Evolutionary conservation across 2,888 invertebrate species (phyloP).

Genomic region (Epirrhoe alternata): DNA sequence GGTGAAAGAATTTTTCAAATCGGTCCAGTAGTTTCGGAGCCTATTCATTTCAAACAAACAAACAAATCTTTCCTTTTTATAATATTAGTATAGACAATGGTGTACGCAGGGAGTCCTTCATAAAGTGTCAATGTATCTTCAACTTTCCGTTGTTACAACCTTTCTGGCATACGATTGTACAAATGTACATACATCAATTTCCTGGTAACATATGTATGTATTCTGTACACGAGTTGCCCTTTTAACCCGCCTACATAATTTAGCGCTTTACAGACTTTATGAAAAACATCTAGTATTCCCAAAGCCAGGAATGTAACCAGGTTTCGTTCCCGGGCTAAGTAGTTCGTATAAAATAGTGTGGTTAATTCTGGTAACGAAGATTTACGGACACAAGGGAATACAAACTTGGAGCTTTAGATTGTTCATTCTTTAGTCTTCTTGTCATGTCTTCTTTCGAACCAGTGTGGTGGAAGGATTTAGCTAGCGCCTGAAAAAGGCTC

Average conservation of each 20-base stretch:
- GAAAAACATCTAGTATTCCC: slow-evolving; percentile 28
- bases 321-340: background rate
- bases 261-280: slow-evolving; percentile 27
- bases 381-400: background rate
- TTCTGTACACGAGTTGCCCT: slow-evolving; percentile 31
- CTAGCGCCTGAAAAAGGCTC: too few relatives aligned
- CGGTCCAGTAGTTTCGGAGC: too few relatives aligned
- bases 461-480: too few relatives aligned
- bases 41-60: too few relatives aligned
- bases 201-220: slow-evolving; percentile 11
- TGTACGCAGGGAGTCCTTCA: too few relatives aligned
- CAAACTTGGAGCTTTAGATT: too few relatives aligned
- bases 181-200: slow-evolving; percentile 13
- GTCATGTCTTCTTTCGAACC: too few relatives aligned
- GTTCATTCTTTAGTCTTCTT: too few relatives aligned
- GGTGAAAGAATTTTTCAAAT: too few relatives aligned
- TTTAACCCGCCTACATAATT: slow-evolving; percentile 40
- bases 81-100: too few relatives aligned
- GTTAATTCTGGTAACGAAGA: too few relatives aligned
- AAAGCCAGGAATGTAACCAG: slow-evolving; percentile 6
- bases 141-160: background rate
- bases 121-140: background rate
- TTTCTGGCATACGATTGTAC: background rate
- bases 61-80: too few relatives aligned
- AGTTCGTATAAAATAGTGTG: background rate